phyloP scores from a whole-genome alignment of 2,888 invertebrate species.

The Abrostola tripartita region DNA sequence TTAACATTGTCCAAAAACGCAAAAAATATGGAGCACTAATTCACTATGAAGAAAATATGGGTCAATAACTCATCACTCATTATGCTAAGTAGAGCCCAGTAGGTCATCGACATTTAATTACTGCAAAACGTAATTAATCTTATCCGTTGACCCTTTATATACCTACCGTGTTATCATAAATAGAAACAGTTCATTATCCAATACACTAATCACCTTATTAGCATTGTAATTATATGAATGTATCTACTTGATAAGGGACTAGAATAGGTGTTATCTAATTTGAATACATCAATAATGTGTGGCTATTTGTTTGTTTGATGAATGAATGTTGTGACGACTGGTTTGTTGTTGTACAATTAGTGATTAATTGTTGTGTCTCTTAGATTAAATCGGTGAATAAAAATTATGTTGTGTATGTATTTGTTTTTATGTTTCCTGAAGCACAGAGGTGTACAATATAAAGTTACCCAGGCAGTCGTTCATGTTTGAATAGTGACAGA shows the following conservation, averaged over 20 bases:
- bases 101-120: not conserved
- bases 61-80: too few relatives aligned
- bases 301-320: not conserved
- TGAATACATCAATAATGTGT: not conserved
- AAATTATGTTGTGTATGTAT: too few relatives aligned
- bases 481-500: too few relatives aligned
- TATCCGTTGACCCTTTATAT: not conserved
- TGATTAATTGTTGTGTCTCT: not conserved
- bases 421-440: too few relatives aligned
- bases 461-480: too few relatives aligned
- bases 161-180: not conserved
- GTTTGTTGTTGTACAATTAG: not conserved
- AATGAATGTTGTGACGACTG: not conserved
- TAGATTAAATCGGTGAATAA: not conserved
- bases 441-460: too few relatives aligned
- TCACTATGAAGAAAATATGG: not conserved
- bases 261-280: slow-evolving; percentile 3
- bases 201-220: slow-evolving; percentile 3
- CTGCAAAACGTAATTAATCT: not conserved
- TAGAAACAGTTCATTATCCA: not conserved
- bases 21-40: too few relatives aligned
- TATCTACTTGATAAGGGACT: slow-evolving; percentile 1
- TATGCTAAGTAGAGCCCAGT: not conserved
- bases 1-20: too few relatives aligned
- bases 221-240: not conserved